A percentile compares a stretch with the other conserved stretches of the same genome.
Evolutionary conservation across 2,888 invertebrate genomes (phyloP).

Genomic region (Heliothis peltigera): DNA sequence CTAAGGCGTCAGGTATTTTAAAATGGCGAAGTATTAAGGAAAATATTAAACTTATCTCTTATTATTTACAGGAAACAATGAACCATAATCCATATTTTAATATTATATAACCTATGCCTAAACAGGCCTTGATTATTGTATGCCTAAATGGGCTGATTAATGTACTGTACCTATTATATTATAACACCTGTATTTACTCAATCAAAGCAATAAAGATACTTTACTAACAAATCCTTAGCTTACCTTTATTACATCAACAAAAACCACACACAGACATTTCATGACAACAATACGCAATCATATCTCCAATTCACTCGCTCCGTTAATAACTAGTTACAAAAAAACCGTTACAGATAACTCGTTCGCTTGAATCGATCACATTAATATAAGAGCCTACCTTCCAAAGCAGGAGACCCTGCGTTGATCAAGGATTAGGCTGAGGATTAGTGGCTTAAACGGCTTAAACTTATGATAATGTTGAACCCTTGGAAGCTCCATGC

Average conservation of each 20-base stretch:
- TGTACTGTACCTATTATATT: too few species aligned
- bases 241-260: neutral
- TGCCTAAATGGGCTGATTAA: too few species aligned
- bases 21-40: neutral
- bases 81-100: too few species aligned
- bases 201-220: too few species aligned
- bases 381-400: conserved; percentile 55
- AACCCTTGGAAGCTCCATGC: conserved; percentile 68
- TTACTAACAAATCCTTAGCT: too few species aligned
- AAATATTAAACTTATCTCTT: neutral
- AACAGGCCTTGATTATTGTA: too few species aligned
- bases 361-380: conserved; percentile 50
- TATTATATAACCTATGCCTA: too few species aligned
- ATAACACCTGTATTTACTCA: too few species aligned
- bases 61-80: too few species aligned
- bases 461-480: conserved; percentile 88
- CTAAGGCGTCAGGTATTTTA: conserved; percentile 13
- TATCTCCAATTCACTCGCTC: conserved; percentile 9
- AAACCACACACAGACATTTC: too few species aligned
- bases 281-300: too few species aligned
- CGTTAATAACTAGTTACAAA: conserved; percentile 21
- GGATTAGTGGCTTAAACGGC: conserved; percentile 76
- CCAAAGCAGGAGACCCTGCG: conserved; percentile 50
- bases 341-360: conserved; percentile 8
- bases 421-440: conserved; percentile 76